These are phyloP conservation scores for Taenioides sp. DNA, from an alignment of 2,797 vertebrate genomes.

Conservation along the genomic window DNA sequence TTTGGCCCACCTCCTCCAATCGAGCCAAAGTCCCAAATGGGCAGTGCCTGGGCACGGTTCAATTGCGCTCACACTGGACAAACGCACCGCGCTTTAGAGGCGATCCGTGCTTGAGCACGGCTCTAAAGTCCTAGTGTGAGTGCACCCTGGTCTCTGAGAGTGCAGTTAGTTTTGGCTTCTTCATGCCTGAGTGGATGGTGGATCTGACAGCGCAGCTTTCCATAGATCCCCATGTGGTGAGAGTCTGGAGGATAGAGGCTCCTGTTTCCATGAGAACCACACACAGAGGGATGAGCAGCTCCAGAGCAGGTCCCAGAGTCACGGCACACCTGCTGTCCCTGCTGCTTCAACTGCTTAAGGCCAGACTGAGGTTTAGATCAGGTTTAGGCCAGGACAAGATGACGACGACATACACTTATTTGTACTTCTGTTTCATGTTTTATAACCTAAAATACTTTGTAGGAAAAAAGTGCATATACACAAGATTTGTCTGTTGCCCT, in stretches of 20 bases:
- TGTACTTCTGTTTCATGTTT: neutral
- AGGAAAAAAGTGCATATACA: no score
- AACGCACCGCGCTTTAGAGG: no score
- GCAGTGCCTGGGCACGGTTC: no score
- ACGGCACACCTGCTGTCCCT: conserved; percentile 44
- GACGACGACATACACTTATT: neutral
- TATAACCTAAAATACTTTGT: neutral
- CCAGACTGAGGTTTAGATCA: neutral
- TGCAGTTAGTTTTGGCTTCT: conserved; percentile 37
- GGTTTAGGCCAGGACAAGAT: neutral
- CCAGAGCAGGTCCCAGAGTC: conserved; percentile 21
- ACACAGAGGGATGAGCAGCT: conserved; percentile 45
- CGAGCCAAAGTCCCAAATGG: no score
- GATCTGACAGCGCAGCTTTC: conserved; percentile 69
- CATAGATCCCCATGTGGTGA: conserved; percentile 61
- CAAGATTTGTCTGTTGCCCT: no score
- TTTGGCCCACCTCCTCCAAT: no score
- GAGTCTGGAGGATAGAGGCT: conserved; percentile 60
- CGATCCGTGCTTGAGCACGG: no score
- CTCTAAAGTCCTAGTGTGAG: no score
- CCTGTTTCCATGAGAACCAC: conserved; percentile 71
- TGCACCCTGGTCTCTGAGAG: neutral
- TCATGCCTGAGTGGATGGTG: conserved; percentile 65
- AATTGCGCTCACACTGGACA: no score
- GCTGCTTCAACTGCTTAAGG: conserved; percentile 9